Conservation (phyloP, 2,113 vertebrate genomes). For the Siphamia tubifer region DNA sequence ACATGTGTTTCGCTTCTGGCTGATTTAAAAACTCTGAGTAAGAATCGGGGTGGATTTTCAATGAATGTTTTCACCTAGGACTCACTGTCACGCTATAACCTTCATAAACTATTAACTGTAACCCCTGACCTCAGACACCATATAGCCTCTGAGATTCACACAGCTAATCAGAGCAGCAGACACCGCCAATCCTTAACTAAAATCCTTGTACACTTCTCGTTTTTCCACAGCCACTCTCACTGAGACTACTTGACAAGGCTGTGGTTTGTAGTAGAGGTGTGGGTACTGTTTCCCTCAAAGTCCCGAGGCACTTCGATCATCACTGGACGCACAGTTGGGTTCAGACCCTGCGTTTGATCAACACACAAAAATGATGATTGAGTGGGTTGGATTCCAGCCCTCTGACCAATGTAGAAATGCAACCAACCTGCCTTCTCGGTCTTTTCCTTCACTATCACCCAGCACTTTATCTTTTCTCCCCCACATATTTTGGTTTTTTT, state of each 20-base stretch:
- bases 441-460: background rate
- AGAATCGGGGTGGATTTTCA: conserved; percentile 12
- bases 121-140: conserved; percentile 59
- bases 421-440: conserved; percentile 38
- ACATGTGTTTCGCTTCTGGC: conserved; percentile 18
- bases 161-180: conserved; percentile 33
- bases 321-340: background rate
- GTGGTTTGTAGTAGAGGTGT: conserved; percentile 6
- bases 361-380: conserved; percentile 4
- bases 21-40: background rate
- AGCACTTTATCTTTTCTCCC: conserved; percentile 32
- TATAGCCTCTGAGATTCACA: conserved; percentile 55
- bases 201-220: conserved; percentile 8
- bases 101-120: conserved; percentile 13
- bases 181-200: conserved; percentile 47
- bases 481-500: background rate
- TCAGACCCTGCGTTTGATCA: background rate
- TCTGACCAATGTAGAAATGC: conserved; percentile 10
- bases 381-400: conserved; percentile 10
- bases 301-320: background rate
- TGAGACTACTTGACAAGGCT: background rate
- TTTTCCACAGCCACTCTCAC: conserved; percentile 1
- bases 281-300: conserved; percentile 1
- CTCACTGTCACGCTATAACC: conserved; percentile 10
- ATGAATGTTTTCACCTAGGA: conserved; percentile 50